Evolutionary conservation across 1,140 invertebrate species (phyloP).

Genomic region (Eriocheir sinensis): DNA sequence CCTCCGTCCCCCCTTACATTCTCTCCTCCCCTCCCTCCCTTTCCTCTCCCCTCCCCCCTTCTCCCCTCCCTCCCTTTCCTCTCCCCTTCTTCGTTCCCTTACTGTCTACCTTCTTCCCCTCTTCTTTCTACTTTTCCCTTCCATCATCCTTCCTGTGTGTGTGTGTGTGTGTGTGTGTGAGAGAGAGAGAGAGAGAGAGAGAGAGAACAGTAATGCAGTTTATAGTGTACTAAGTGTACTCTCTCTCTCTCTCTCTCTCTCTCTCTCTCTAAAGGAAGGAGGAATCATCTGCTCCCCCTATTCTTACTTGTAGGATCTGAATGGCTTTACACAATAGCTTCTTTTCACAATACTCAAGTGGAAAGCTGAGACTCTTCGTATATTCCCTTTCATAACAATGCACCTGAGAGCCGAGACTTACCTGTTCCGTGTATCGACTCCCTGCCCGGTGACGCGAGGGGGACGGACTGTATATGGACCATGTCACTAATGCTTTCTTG

Average conservation of each 20-base stretch:
- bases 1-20: not conserved
- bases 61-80: not conserved
- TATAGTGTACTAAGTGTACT: not conserved
- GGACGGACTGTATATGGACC: too few relatives aligned
- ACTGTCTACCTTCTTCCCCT: not conserved
- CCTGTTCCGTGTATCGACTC: too few relatives aligned
- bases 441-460: too few relatives aligned
- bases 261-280: not conserved
- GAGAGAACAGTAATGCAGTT: not conserved
- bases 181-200: not conserved
- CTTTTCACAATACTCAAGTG: too few relatives aligned
- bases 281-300: not conserved
- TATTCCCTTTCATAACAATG: too few relatives aligned
- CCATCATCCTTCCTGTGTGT: not conserved
- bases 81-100: not conserved
- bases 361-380: too few relatives aligned
- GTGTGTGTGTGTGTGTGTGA: not conserved
- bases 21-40: constrained; percentile 1
- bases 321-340: too few relatives aligned
- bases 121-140: not conserved
- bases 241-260: constrained; percentile 33
- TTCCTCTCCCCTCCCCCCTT: not conserved
- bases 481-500: too few relatives aligned
- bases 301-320: not conserved
- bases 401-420: too few relatives aligned